phyloP scores from a whole-genome alignment of 2,113 vertebrate species.

The Malurus melanocephalus region DNA sequence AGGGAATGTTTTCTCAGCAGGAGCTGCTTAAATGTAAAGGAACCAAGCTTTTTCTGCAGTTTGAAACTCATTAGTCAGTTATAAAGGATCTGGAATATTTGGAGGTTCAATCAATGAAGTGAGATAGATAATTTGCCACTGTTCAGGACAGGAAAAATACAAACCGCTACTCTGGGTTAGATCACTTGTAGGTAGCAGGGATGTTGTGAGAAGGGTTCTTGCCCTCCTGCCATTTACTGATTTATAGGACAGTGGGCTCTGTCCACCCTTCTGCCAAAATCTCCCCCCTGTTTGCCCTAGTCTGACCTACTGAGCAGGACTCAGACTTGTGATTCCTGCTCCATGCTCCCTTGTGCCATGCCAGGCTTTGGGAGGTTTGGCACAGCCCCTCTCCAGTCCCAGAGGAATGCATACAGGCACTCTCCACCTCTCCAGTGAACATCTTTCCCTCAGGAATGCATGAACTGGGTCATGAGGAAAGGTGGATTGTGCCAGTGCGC shows the following conservation, averaged over 20 bases:
- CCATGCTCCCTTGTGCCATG: accelerated
- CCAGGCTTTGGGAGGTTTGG: background rate
- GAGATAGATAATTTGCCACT: background rate
- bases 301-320: background rate
- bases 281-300: background rate
- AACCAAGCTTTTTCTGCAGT: background rate
- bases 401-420: background rate
- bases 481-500: background rate
- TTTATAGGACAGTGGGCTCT: background rate
- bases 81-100: background rate
- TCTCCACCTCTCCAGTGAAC: accelerated
- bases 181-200: background rate
- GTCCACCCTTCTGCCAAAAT: background rate
- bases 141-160: background rate
- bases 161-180: background rate
- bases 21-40: background rate
- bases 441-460: background rate
- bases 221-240: background rate
- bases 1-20: background rate
- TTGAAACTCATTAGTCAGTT: slow-evolving; percentile 7
- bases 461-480: background rate
- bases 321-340: background rate
- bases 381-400: background rate
- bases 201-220: background rate
- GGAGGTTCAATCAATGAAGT: background rate